Base-by-base conservation (phyloP, 1,140 invertebrate species). In the Psix sp. region DNA sequence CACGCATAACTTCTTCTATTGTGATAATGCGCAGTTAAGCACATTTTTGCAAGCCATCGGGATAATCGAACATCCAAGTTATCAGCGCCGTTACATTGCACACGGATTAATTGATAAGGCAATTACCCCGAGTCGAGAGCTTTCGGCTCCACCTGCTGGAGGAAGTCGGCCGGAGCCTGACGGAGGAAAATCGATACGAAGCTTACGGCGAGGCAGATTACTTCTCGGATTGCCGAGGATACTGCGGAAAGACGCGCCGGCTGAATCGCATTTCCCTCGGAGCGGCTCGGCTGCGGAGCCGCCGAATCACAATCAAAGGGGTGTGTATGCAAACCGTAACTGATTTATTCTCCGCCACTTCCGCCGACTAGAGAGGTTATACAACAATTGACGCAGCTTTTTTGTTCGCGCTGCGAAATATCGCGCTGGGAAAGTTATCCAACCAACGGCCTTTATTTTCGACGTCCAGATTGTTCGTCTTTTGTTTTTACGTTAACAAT, bases 81-180 rank as follows among this genome's bases (percentile, higher is more conserved):
- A n/a, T n/a, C n/a, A 13, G 29, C 26, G 54, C 45, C 45, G 39
- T 60, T 67, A 60, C 20, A 29, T 60, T 3, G 15, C 36, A 66
- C 17, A n/a, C n/a, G n/a, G 48, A 74, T 31, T 52, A 74, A 68
- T 63, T 65, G 57, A 59, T 65, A 63, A 65, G 57, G 57, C 43
- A 68, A 43, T 72, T 57, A 59, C 43, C 51, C 51, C 29, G 57
- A 35, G 14, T 66, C 45, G 54, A 43, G 43, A 60, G 59, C 15
- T 71, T 76, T 51, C 24, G 11, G 49, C 52, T 63, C 54, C 49
- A 63, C 67, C 74, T 76, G 74, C 56, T 63, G 63, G 74, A 76
- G 67, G 66, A 65, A 59, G 56, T 60, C 60, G 62, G 43, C 36
- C 43, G 54, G 56, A 60, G 56, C 60, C 51, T 45, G 20, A 20